Conservation (phyloP, 2,888 invertebrate species). For the Dastarcus helophoroides region DNA sequence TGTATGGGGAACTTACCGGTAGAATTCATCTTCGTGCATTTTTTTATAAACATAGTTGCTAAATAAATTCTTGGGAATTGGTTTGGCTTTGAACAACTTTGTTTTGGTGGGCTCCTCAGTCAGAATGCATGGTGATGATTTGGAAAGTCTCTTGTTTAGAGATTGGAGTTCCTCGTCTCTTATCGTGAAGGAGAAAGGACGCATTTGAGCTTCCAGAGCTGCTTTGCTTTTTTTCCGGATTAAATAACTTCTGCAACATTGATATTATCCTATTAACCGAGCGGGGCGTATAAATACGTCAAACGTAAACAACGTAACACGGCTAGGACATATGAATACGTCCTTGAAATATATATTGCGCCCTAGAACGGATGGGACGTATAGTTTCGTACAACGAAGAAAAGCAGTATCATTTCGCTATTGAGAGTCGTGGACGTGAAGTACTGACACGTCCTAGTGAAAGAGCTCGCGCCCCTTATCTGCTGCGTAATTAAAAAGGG, state of each 20-base stretch:
- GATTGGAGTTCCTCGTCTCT: constrained; percentile 44
- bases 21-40: constrained; percentile 61
- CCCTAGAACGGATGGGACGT: too few species aligned
- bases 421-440: too few species aligned
- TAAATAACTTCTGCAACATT: constrained; percentile 40
- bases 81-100: constrained; percentile 52
- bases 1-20: constrained; percentile 51
- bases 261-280: too few species aligned
- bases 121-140: constrained; percentile 33
- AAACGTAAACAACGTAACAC: too few species aligned
- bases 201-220: constrained; percentile 50
- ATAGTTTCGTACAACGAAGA: too few species aligned
- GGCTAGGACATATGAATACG: too few species aligned
- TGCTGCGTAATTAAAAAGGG: too few species aligned
- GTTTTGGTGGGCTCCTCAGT: constrained; percentile 36
- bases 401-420: too few species aligned
- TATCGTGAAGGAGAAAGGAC: constrained; percentile 52
- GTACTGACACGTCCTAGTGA: too few species aligned
- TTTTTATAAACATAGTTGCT: constrained; percentile 59
- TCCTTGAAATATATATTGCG: too few species aligned
- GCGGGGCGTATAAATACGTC: too few species aligned
- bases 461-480: too few species aligned
- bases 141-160: constrained; percentile 29
- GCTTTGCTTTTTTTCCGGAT: constrained; percentile 50
- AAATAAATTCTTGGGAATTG: constrained; percentile 58